A percentile compares a stretch with the other conserved stretches of the same genome.
Evolutionary conservation across 2,113 vertebrate species (phyloP).

Genomic region (Erythrocercus mccallii): DNA sequence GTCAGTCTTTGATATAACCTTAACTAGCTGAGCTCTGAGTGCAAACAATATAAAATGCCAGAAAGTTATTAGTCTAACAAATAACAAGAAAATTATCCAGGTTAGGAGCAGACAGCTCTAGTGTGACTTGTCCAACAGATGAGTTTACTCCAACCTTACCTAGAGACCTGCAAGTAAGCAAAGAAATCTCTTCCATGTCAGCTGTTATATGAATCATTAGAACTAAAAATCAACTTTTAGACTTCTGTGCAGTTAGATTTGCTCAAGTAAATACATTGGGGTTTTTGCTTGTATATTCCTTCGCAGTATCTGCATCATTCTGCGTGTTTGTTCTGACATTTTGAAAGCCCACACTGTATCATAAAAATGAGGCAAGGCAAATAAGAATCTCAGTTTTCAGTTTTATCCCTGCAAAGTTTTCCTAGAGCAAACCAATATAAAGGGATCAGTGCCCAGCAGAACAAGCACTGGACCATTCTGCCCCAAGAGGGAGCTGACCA

Average conservation of each 20-base stretch:
- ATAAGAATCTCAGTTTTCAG: not conserved
- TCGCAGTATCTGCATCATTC: not conserved
- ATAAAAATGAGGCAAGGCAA: not conserved
- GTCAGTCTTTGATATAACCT: slow-evolving; percentile 45
- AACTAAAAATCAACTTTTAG: not conserved
- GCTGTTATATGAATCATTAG: not conserved
- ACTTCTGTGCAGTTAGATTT: not conserved
- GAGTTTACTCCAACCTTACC: not conserved
- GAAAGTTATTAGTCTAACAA: slow-evolving; percentile 33
- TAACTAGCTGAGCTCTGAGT: not conserved
- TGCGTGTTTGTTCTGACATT: not conserved
- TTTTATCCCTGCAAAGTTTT: not conserved
- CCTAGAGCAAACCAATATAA: not conserved
- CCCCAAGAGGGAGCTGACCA: not conserved
- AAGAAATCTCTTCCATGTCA: not conserved
- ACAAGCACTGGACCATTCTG: not conserved
- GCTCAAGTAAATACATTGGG: not conserved
- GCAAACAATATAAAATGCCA: not conserved
- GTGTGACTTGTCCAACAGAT: not conserved
- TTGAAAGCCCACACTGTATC: not conserved
- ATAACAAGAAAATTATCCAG: slow-evolving; percentile 5
- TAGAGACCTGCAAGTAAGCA: not conserved
- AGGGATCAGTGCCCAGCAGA: not conserved
- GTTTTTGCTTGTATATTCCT: not conserved
- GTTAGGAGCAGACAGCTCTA: not conserved